Evolutionary conservation across 2,888 invertebrate species (phyloP), one percentile per base, ranked within the genome.

Genomic region (Apantesis nais): DNA sequence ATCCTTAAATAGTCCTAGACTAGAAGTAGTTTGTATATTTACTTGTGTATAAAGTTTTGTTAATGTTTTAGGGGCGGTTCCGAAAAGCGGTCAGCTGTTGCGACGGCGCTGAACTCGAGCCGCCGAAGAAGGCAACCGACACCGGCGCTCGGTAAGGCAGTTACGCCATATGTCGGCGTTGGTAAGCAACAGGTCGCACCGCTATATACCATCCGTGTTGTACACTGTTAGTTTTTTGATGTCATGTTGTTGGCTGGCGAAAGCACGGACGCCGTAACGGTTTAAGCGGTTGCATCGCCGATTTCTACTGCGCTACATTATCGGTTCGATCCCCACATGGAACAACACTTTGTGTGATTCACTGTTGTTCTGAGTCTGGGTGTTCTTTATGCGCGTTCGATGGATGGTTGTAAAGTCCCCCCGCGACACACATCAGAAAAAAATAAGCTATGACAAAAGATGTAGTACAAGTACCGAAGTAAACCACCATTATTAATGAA

Each of bases 141-240:
- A 79, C 92, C 93, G 83, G 91, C 93, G 88, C 91, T 93, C 89
- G 94, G 94, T 94, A 94, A 94, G 94, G 92, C 89, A 75, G 90
- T 90, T 90, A 88, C 92, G 88, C 90, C 93, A 80, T 93, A 92
- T 93, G 87, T 91, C 87, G 92, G 93, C 91, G 93, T 93, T 85
- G 94, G 94, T 94, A 94, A 94, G 94, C 90, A 89, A 78, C 85
- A 85, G 79, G 70, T 67, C 78, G 75, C 76, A 81, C 78, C 75
- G 72, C 77, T 76, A 80, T 75, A 72, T 77, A 77, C 72, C 74
- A 70, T 81, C 74, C 55, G 75, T 83, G 81, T 83, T 82, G 81
- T 81, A 31, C 55, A 75, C 60, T 44, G 25, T 58, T 16, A 22
- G 2, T 48, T 67, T 34, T 64, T 48, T 44, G 25, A 48, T 64